Conservation (phyloP, 2,888 invertebrate species). For the Macrostomum cliftonense region DNA sequence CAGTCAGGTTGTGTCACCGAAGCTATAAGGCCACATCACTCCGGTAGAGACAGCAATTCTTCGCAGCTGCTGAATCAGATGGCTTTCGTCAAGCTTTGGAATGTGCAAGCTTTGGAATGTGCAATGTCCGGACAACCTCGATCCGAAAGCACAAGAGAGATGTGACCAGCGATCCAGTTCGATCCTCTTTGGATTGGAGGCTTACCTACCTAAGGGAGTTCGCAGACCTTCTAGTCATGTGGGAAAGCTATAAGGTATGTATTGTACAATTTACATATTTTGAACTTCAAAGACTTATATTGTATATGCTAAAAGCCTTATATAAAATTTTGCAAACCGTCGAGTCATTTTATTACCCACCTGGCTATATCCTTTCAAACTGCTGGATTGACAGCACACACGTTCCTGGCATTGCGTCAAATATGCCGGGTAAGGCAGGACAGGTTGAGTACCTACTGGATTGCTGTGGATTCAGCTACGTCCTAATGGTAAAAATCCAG, state of each 20-base stretch:
- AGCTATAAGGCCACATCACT: too few relatives aligned
- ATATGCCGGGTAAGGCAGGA: not conserved
- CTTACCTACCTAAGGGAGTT: conserved; percentile 1
- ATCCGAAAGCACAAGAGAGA: conserved; percentile 4
- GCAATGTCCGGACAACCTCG: not conserved
- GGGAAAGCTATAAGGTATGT: too few relatives aligned
- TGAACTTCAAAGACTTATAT: too few relatives aligned
- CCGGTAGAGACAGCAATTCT: too few relatives aligned
- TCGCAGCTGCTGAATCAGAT: too few relatives aligned
- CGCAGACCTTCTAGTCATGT: not conserved
- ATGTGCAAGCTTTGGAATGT: conserved; percentile 3
- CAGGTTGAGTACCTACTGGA: not conserved
- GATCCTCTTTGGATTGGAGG: conserved; percentile 1
- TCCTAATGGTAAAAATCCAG: conserved; percentile 1
- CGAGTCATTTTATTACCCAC: too few relatives aligned
- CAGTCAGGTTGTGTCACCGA: too few relatives aligned
- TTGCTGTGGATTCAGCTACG: not conserved
- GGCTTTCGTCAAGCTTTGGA: not conserved
- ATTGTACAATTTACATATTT: too few relatives aligned
- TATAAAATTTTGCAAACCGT: too few relatives aligned
- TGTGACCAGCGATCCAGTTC: not conserved
- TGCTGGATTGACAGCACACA: not conserved
- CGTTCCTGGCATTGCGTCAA: not conserved
- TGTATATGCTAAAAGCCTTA: too few relatives aligned
- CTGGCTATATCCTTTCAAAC: too few relatives aligned